Conservation (phyloP, 92 coral and sea anemone genomes). For the Epizoanthus ramosus region DNA sequence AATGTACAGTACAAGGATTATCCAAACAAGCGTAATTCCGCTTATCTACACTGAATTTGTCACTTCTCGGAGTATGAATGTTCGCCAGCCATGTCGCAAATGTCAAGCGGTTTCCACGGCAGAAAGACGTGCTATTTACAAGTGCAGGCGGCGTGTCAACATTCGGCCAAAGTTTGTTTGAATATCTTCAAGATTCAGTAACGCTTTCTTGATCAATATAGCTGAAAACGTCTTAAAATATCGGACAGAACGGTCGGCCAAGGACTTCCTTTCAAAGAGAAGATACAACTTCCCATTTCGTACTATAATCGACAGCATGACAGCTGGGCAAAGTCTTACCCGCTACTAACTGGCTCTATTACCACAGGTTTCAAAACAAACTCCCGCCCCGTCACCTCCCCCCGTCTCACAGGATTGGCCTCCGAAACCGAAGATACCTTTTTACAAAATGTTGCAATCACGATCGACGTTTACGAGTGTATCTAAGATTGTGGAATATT, state of each 20-base stretch:
- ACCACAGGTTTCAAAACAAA: too few relatives aligned
- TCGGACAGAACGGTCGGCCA: background rate
- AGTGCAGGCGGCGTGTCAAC: background rate
- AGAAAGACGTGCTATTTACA: background rate
- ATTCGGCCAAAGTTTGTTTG: conserved; percentile 12
- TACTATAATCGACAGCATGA: background rate
- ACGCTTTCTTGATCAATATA: background rate
- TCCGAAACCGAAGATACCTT: too few relatives aligned
- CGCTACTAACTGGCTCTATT: too few relatives aligned
- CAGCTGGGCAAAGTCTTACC: too few relatives aligned
- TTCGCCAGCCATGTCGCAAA: background rate
- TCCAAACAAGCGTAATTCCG: background rate
- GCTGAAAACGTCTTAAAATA: background rate
- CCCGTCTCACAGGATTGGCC: too few relatives aligned
- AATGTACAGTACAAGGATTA: background rate
- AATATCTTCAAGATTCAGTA: conserved; percentile 8
- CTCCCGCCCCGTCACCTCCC: too few relatives aligned
- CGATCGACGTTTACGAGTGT: too few relatives aligned
- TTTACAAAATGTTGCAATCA: too few relatives aligned
- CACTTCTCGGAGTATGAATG: background rate
- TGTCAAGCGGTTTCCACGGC: background rate
- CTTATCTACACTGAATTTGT: background rate
- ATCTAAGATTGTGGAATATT: too few relatives aligned
- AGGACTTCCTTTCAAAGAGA: background rate
- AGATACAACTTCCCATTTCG: background rate